Evolutionary conservation across 2,888 invertebrate species (phyloP).

Genomic region (Lapara coniferarum): DNA sequence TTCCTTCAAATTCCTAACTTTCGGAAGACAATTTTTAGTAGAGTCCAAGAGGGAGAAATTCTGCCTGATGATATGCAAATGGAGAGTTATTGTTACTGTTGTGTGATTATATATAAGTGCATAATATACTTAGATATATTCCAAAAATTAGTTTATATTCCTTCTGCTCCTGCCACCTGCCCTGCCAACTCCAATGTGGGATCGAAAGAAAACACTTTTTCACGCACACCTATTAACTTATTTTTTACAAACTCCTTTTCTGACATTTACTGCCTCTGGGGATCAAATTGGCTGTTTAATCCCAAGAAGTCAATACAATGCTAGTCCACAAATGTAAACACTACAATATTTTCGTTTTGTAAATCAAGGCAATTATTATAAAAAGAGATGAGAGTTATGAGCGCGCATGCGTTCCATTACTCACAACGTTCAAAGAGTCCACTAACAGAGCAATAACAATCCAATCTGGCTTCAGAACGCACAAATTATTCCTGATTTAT

Average conservation of each 20-base stretch:
- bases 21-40: no score
- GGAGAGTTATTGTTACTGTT: neutral
- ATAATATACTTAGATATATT: no score
- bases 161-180: no score
- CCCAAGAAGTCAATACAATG: neutral
- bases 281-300: neutral
- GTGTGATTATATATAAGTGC: neutral
- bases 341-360: constrained; percentile 1
- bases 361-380: constrained; percentile 27
- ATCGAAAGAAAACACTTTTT: no score
- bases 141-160: no score
- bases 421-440: constrained; percentile 52
- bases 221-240: no score
- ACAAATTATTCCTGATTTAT: constrained; percentile 69
- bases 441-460: constrained; percentile 62
- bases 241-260: no score
- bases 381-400: constrained; percentile 34
- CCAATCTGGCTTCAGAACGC: constrained; percentile 53
- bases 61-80: no score
- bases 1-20: no score
- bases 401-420: constrained; percentile 43
- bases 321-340: neutral
- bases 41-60: no score
- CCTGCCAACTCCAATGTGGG: no score
- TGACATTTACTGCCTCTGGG: no score